These are phyloP conservation scores for Caenorhabditis japonica DNA, from an alignment of 2,888 invertebrate genomes.

Conservation along the genomic window DNA sequence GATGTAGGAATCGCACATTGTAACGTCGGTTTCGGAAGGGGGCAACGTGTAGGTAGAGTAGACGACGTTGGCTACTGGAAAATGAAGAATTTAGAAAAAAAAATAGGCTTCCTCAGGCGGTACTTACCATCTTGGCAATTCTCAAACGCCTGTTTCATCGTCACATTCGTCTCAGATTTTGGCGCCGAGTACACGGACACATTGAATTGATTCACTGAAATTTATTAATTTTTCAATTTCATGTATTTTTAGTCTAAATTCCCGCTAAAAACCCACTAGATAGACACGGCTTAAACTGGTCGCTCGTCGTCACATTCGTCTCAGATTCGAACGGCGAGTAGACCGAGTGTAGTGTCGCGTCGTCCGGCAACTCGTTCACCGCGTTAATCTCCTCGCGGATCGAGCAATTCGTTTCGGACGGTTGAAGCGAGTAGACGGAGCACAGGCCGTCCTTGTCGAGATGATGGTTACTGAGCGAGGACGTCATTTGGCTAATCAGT, in stretches of 20 bases:
- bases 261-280: conserved; percentile 1
- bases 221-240: too few species aligned
- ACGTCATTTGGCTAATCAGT: too few species aligned
- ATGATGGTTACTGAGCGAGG: conserved; percentile 34
- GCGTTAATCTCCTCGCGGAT: conserved; percentile 44
- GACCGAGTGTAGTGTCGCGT: conserved; percentile 12
- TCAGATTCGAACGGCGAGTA: conserved; percentile 42
- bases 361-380: conserved; percentile 33
- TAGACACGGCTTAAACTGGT: conserved; percentile 25
- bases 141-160: conserved; percentile 22
- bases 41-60: conserved; percentile 27
- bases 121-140: too few species aligned
- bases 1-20: too few species aligned
- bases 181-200: conserved; percentile 25
- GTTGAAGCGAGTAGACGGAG: conserved; percentile 46
- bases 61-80: conserved; percentile 12
- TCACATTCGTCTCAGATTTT: conserved; percentile 39
- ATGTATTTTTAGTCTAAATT: too few species aligned
- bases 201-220: conserved; percentile 25
- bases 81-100: too few species aligned
- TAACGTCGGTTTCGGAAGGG: too few species aligned
- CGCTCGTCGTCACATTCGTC: conserved; percentile 34
- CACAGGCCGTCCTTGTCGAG: conserved; percentile 29
- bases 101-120: too few species aligned
- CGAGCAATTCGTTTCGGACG: conserved; percentile 51